Base-by-base conservation (phyloP, 2,888 invertebrate genomes). In the Philereme vetulata region DNA sequence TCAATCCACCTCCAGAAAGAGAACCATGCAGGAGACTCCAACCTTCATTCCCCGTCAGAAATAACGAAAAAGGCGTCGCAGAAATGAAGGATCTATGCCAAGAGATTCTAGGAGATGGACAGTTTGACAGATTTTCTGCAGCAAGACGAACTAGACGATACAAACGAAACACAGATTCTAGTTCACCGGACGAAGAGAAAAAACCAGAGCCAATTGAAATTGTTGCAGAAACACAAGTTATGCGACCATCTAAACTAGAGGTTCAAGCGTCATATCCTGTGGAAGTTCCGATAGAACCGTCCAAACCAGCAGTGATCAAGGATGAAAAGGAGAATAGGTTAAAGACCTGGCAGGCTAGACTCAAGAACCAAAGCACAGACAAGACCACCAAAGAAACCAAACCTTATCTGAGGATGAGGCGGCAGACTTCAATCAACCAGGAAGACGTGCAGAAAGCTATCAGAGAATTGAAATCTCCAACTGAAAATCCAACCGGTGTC, bases 81-180 rank as follows among this genome's bases (percentile, higher is more conserved):
- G 92, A 90, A 76, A 89, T 89, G 87, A 86, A 82, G 60, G 91
- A 91, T 55, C 70, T 90, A 5, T 89, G 90, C 62, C 91, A 90
- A 70, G 94, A 94, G 67, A 89, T 93, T 9, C 83, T 95, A 46
- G 95, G 95, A 0, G 95, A 95, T 76, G 96, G 96, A 3, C 96
- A 96, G 72, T 98, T 98, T 68, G 97, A 98, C 78, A 93, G 98
- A 69, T 96, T 96, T 76, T 96, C 97, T 0, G 95, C 96, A 4
- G 94, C 96, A 0, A 93, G 98, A 70, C 93, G 97, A 70, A 98
- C 97, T 0, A 93, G 97, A 61, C 92, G 97, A 45, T 97, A 97
- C 74, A 96, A 96, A 73, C 90, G 95, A 38, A 93, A 92, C 50
- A 91, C 94, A 9, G 94, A 95, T 72, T 86, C 91, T 5, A 93